Evolutionary conservation across 2,797 vertebrate species (phyloP).

Genomic region (Loris lydekkerianus): DNA sequence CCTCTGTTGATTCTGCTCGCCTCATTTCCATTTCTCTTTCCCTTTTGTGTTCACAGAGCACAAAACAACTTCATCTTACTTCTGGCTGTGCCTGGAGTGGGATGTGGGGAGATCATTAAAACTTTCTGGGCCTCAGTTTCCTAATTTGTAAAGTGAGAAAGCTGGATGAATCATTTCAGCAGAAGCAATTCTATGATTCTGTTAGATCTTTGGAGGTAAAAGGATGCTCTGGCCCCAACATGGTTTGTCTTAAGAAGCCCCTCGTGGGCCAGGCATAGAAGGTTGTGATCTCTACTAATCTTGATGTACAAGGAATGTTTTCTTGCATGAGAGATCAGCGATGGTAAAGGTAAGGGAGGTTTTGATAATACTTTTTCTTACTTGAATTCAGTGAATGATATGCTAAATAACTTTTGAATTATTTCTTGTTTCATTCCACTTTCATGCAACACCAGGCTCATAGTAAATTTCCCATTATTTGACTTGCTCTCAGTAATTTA

Average conservation of each 20-base stretch:
- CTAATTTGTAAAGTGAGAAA: constrained; percentile 48
- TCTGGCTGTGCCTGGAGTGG: neutral
- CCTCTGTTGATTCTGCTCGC: neutral
- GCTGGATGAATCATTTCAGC: neutral
- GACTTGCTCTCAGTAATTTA: constrained; percentile 84
- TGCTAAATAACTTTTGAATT: constrained; percentile 77
- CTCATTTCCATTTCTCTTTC: neutral
- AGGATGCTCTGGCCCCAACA: neutral
- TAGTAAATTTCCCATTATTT: constrained; percentile 85
- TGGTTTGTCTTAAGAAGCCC: neutral
- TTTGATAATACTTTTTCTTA: constrained; percentile 47
- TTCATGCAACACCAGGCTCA: constrained; percentile 76
- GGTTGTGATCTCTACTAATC: neutral
- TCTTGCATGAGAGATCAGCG: neutral
- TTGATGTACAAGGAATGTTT: neutral
- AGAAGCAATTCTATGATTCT: neutral
- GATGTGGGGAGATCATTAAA: constrained; percentile 27
- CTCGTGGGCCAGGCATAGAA: neutral
- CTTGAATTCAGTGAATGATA: constrained; percentile 64
- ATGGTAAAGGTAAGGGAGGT: neutral
- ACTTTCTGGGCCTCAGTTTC: neutral
- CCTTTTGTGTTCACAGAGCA: neutral
- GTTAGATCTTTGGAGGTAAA: neutral
- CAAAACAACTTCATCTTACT: neutral
- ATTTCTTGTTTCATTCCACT: constrained; percentile 81